A percentile compares a stretch with the other conserved stretches of the same genome.
Evolutionary conservation across 2,888 invertebrate species (phyloP).

Genomic region (Caenorhabditis sp.): DNA sequence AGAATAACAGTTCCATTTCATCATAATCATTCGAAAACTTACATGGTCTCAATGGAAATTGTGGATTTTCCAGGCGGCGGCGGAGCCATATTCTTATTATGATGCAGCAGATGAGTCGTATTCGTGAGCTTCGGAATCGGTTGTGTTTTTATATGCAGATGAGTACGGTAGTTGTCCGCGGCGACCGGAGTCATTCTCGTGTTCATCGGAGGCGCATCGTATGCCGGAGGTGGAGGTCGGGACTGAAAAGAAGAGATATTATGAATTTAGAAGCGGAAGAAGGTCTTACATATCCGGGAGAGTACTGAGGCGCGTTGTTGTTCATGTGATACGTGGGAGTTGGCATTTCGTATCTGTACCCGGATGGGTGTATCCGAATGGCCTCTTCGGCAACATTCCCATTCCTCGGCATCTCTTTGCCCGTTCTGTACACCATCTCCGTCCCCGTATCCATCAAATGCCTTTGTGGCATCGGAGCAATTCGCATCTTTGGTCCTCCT

Average conservation of each 20-base stretch:
- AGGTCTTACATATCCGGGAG: constrained; percentile 43
- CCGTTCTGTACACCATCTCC: constrained; percentile 26
- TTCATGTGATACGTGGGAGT: constrained; percentile 44
- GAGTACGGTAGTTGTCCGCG: constrained; percentile 48
- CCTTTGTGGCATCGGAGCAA: constrained; percentile 50
- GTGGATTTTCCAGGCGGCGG: constrained; percentile 46
- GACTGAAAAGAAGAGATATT: constrained; percentile 22
- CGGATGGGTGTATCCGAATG: constrained; percentile 40
- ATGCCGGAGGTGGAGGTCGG: constrained; percentile 56
- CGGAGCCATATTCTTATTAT: constrained; percentile 53
- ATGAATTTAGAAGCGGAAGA: background rate
- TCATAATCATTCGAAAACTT: background rate
- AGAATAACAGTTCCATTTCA: background rate
- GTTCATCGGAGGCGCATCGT: constrained; percentile 45
- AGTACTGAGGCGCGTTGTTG: constrained; percentile 48
- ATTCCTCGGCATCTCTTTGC: constrained; percentile 44
- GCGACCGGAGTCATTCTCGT: constrained; percentile 50
- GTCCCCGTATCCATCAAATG: constrained; percentile 46
- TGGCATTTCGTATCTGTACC: constrained; percentile 50
- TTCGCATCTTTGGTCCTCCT: constrained; percentile 44
- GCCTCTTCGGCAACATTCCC: constrained; percentile 31
- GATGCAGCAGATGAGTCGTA: constrained; percentile 5
- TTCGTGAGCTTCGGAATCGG: constrained; percentile 7
- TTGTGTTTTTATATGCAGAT: constrained; percentile 51
- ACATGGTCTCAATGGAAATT: constrained; percentile 53